Conservation (phyloP, 2,797 vertebrate genomes). For the Aplochiton taeniatus region DNA sequence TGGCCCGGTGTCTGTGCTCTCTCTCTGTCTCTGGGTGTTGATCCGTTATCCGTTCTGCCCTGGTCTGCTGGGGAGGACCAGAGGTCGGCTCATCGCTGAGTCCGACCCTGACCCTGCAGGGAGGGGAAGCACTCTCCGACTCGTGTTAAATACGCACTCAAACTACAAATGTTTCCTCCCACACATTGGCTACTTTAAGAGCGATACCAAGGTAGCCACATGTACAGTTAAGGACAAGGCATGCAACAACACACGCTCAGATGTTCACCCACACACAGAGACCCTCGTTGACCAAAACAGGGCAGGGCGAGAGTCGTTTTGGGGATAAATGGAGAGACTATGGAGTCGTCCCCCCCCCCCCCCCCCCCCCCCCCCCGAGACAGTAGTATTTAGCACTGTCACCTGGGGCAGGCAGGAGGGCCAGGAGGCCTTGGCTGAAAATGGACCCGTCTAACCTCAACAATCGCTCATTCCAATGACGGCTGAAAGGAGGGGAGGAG, state of each 20-base stretch:
- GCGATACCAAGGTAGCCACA: too few species aligned
- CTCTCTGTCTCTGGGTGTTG: conserved; percentile 16
- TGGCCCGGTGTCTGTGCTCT: not conserved
- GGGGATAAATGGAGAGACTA: conserved; percentile 64
- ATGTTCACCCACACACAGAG: conserved; percentile 21
- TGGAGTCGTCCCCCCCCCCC: too few species aligned
- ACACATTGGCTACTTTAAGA: too few species aligned
- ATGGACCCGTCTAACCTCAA: conserved; percentile 74
- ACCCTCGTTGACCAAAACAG: conserved; percentile 44
- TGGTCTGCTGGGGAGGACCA: conserved; percentile 22
- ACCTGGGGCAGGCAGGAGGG: conserved; percentile 63
- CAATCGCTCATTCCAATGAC: conserved; percentile 79
- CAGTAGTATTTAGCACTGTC: conserved; percentile 79
- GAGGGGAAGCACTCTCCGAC: not conserved
- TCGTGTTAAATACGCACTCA: too few species aligned
- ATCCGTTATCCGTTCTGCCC: conserved; percentile 20
- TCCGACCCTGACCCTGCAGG: not conserved
- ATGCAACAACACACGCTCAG: too few species aligned
- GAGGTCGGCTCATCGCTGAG: conserved; percentile 4
- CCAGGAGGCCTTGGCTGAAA: conserved; percentile 48
- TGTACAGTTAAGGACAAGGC: too few species aligned
- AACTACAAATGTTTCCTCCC: too few species aligned
- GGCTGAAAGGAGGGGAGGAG: conserved; percentile 54
- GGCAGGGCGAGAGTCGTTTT: conserved; percentile 39
- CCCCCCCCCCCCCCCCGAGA: conserved; percentile 66